A percentile compares a stretch with the other conserved stretches of the same genome.
These are phyloP conservation scores for Sander lucioperca DNA, from an alignment of 2,113 vertebrate species.

Conservation along the genomic window DNA sequence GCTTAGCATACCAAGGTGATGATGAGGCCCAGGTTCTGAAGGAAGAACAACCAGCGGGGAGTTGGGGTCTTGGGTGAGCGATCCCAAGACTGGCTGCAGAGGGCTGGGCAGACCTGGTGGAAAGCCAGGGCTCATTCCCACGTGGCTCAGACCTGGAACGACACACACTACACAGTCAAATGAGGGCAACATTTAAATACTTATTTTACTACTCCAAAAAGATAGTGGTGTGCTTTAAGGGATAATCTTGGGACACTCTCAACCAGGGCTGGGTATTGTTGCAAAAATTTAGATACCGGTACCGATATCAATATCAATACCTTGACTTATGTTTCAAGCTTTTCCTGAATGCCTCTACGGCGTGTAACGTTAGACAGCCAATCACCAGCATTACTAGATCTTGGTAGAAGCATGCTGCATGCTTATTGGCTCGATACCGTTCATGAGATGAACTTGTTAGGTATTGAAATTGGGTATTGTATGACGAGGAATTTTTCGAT, in stretches of 20 bases:
- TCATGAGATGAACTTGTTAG: too few species aligned
- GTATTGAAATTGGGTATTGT: too few species aligned
- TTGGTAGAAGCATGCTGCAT: too few species aligned
- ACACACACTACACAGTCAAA: constrained; percentile 11
- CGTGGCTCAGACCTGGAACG: constrained; percentile 90
- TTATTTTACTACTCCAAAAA: constrained; percentile 13
- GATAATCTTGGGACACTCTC: not conserved
- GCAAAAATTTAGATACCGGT: too few species aligned
- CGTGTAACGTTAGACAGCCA: too few species aligned
- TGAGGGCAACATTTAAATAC: not conserved
- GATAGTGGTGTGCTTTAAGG: not conserved
- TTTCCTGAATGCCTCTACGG: too few species aligned
- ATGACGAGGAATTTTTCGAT: too few species aligned
- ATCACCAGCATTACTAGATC: too few species aligned
- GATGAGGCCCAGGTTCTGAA: constrained; percentile 90
- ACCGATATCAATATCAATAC: too few species aligned
- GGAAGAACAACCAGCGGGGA: constrained; percentile 94
- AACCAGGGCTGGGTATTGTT: too few species aligned
- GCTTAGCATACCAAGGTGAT: constrained; percentile 87
- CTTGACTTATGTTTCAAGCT: too few species aligned
- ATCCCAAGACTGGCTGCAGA: constrained; percentile 91
- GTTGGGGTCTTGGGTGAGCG: constrained; percentile 92
- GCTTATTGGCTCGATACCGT: too few species aligned
- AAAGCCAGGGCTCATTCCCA: constrained; percentile 92
- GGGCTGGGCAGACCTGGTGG: constrained; percentile 90